Evolutionary conservation across 2,797 vertebrate species (phyloP), one percentile per base, ranked within the genome.

Genomic region (Gallirallus australis): DNA sequence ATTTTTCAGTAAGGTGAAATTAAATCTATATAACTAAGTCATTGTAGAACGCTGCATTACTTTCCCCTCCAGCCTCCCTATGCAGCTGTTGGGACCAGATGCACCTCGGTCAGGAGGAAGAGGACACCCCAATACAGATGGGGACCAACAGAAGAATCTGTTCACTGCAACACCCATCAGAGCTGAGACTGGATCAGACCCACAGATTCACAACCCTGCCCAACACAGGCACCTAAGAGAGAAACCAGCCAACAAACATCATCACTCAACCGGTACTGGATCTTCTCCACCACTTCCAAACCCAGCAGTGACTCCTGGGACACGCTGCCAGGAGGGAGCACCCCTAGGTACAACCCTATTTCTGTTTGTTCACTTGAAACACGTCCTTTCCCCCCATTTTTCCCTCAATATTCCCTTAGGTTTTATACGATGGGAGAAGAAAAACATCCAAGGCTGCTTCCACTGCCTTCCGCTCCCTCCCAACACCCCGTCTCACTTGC

Each of bases 241-340:
- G 59, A 94, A 95, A 86, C 63, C 66, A 92, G 77, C 42, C 84
- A 88, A n/a, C n/a, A 85, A 92, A 85, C 83, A 65, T 15, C 80
- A 76, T 72, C 75, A 69, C 81, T 92, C 42, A 4, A 72, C 50
- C 7, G 1, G 42, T 78, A 65, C 86, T 40, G 39, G 15, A 47
- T 76, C 63, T 54, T 15, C 70, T 37, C 53, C 17, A 18, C 45
- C 90, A 76, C 65, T 66, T 76, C 50, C 56, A 52, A 71, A 48
- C 50, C 48, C 73, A 52, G n/a, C 73, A 48, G 53, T 7, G 66
- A 52, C n/a, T 69, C 12, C 13, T 30, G 37, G 77, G 66, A 86
- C n/a, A 9, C 0, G 2, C 54, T 71, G 73, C 66, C 75, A 70
- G 70, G 25, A 89, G 42, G 35, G 1, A 4, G 16, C 33, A 53